Evolutionary conservation across 2,113 vertebrate species (phyloP).

Genomic region (Indri indri): DNA sequence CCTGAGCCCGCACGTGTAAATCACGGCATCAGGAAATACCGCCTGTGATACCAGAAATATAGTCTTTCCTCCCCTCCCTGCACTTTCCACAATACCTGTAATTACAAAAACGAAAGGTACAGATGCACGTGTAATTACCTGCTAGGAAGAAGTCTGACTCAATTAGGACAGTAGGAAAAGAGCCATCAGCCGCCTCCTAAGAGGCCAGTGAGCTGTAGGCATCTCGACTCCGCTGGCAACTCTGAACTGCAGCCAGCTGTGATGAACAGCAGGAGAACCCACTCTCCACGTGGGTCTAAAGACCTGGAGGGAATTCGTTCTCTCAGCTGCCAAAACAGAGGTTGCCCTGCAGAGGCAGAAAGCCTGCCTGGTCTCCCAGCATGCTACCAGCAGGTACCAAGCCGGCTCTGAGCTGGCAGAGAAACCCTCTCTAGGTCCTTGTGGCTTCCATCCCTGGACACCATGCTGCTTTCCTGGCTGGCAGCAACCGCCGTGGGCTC

Average conservation of each 20-base stretch:
- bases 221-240: background rate
- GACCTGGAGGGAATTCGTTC: background rate
- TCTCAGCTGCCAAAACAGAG: background rate
- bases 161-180: background rate
- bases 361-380: background rate
- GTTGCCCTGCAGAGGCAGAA: background rate
- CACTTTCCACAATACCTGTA: background rate
- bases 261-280: background rate
- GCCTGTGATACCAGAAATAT: background rate
- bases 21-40: background rate
- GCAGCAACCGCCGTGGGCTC: fast-evolving
- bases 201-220: background rate
- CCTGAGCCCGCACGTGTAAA: too few relatives aligned
- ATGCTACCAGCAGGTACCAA: fast-evolving
- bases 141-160: background rate
- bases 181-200: fast-evolving
- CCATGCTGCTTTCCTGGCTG: fast-evolving
- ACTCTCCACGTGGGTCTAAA: background rate
- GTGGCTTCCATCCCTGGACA: fast-evolving
- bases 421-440: background rate
- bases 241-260: background rate
- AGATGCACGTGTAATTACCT: background rate
- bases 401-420: background rate
- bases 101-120: background rate
- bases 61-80: background rate